Conservation (phyloP, 1,140 invertebrate species). For the Drosophila seguyi region DNA sequence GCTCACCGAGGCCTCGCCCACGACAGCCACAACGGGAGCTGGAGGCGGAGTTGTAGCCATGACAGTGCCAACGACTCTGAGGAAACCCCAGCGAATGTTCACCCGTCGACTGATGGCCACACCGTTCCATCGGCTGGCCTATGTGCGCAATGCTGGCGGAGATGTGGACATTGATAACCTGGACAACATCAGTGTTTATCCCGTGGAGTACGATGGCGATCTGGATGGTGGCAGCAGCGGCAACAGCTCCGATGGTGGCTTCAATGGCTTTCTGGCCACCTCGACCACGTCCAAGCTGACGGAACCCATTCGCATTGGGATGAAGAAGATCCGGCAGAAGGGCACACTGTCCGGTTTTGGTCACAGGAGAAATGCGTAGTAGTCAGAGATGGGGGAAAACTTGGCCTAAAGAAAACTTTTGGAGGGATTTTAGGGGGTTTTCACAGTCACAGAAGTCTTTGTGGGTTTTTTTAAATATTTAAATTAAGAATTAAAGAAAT, state of each 20-base stretch:
- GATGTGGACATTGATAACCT: slow-evolving; percentile 81
- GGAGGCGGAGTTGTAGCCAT: slow-evolving; percentile 10
- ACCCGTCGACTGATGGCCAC: slow-evolving; percentile 73
- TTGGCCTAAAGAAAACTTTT: slow-evolving; percentile 12
- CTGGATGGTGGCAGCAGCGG: slow-evolving; percentile 26
- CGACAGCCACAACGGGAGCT: slow-evolving; percentile 32
- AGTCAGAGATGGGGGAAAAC: not conserved
- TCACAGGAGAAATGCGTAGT: slow-evolving; percentile 67
- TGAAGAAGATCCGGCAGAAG: slow-evolving; percentile 70
- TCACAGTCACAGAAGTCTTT: not conserved
- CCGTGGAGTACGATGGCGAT: slow-evolving; percentile 64
- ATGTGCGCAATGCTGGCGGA: slow-evolving; percentile 76
- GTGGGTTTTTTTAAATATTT: not conserved
- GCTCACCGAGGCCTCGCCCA: slow-evolving; percentile 51
- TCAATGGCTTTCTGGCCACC: slow-evolving; percentile 75
- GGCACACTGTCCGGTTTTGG: slow-evolving; percentile 58
- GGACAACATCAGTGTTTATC: slow-evolving; percentile 82
- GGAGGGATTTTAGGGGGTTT: not conserved
- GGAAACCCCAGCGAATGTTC: slow-evolving; percentile 65
- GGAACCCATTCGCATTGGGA: slow-evolving; percentile 76
- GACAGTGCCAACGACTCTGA: slow-evolving; percentile 49
- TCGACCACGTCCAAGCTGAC: slow-evolving; percentile 71
- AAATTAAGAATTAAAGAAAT: not conserved
- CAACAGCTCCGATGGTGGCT: slow-evolving; percentile 55
- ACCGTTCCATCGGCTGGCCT: slow-evolving; percentile 74